phyloP scores from a whole-genome alignment of 2,888 invertebrate species.

The Eupithecia pulchellata region DNA sequence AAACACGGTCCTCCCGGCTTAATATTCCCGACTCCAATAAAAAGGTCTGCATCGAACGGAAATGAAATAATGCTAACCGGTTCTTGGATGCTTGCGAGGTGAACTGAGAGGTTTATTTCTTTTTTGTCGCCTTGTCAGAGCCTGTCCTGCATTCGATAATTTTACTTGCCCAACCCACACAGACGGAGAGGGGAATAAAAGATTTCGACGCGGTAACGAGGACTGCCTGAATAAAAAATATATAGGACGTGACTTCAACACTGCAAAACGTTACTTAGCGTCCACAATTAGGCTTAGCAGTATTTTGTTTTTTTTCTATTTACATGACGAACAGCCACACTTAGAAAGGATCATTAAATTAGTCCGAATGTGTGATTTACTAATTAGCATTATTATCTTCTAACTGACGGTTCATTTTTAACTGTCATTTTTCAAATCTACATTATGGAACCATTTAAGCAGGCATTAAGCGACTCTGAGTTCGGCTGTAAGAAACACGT shows the following conservation, averaged over 20 bases:
- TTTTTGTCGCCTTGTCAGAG: slow-evolving; percentile 62
- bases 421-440: too few species aligned
- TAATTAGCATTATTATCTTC: too few species aligned
- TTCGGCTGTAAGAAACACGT: too few species aligned
- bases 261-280: neutral
- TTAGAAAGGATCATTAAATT: too few species aligned
- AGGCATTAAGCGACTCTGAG: too few species aligned
- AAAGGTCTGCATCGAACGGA: slow-evolving; percentile 82
- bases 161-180: slow-evolving; percentile 25
- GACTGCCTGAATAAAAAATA: neutral
- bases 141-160: slow-evolving; percentile 49
- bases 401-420: too few species aligned
- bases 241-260: neutral
- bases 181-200: slow-evolving; percentile 10
- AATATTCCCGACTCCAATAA: slow-evolving; percentile 68
- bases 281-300: neutral
- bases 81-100: slow-evolving; percentile 69
- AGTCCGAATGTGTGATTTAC: too few species aligned
- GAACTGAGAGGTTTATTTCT: slow-evolving; percentile 60
- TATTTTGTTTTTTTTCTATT: neutral
- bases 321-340: too few species aligned
- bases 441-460: too few species aligned
- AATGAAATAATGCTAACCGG: slow-evolving; percentile 83
- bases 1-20: slow-evolving; percentile 36
- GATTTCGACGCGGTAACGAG: slow-evolving; percentile 2